phyloP scores from a whole-genome alignment of 2,888 invertebrate genomes.

The Callosobruchus maculatus region DNA sequence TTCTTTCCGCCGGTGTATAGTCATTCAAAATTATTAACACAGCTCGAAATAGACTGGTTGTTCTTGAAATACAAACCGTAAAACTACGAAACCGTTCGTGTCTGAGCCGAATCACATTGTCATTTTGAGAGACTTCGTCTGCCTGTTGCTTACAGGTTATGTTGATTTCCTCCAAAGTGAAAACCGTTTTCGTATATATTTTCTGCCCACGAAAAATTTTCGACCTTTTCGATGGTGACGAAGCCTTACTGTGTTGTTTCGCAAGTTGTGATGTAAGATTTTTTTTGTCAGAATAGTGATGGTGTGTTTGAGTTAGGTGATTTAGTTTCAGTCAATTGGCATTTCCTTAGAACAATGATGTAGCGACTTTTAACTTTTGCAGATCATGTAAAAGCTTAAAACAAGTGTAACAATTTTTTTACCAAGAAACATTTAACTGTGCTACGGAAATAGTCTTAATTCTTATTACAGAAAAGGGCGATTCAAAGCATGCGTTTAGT shows the following conservation, averaged over 20 bases:
- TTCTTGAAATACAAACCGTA: slow-evolving; percentile 35
- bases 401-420: no score
- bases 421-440: no score
- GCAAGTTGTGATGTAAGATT: slow-evolving; percentile 39
- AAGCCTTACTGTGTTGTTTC: no score
- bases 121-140: no score
- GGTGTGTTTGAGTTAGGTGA: background rate
- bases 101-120: background rate
- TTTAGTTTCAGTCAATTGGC: slow-evolving; percentile 1
- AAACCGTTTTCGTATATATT: slow-evolving; percentile 20
- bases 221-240: slow-evolving; percentile 16
- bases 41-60: slow-evolving; percentile 27
- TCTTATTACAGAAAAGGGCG: no score
- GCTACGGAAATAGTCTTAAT: no score
- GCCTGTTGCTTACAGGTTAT: slow-evolving; percentile 10
- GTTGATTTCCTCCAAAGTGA: slow-evolving; percentile 19
- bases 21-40: slow-evolving; percentile 21
- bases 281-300: background rate
- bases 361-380: slow-evolving; percentile 47
- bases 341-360: background rate
- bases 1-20: slow-evolving; percentile 24
- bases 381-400: slow-evolving; percentile 61
- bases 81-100: background rate
- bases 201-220: slow-evolving; percentile 26
- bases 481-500: no score